Base-by-base conservation (phyloP, 2,888 invertebrate genomes). In the Aleiodes alternator region DNA sequence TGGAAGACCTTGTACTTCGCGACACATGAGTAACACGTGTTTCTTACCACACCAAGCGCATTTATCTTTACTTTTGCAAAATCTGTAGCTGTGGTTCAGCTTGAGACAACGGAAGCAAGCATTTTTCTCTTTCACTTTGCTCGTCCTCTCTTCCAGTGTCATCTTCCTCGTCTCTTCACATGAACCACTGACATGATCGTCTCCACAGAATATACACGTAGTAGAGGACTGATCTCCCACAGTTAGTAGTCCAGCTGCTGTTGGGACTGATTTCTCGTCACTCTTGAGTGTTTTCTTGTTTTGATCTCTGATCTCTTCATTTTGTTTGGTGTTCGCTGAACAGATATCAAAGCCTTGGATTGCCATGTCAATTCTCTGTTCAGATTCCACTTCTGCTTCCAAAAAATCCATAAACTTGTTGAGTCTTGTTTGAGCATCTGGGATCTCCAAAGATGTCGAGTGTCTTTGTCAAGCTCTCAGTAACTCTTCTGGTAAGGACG, bases 31-130 rank as follows among this genome's bases (percentile, higher is more conserved):
- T 4, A 79, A 61, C 4, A 69, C 69, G 72, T 85, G 82, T 12
- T 78, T 76, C 11, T 69, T 73, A 16, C 76, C 73, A 48, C 83
- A 85, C 69, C 80, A 75, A 5, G 68, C 50, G 73, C 84, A 85
- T 43, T 71, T 80, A 11, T 80, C 31, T 57, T 76, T 80, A 11
- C 73, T 76, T 72, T 73, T 78, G 74, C 84, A 84, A 16, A 72
- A 72, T 31, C 64, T 78, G 51, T 79, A 71, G 4, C 69, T 34
- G 75, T 84, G 84, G 0, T 78, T 78, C 53, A n/a, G 69, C 66
- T 75, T 79, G 12, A 84, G 72, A 78, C 84, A 85, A 56, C 69
- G 77, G 73, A 80, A 83, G 79, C 84, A 84, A 38, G 76, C 80
- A 3, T 8, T 5, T 8, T 38, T 38, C 38, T 38, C 6, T 38